Conservation (phyloP, 1,140 invertebrate genomes). For the Hycleus cichorii region DNA sequence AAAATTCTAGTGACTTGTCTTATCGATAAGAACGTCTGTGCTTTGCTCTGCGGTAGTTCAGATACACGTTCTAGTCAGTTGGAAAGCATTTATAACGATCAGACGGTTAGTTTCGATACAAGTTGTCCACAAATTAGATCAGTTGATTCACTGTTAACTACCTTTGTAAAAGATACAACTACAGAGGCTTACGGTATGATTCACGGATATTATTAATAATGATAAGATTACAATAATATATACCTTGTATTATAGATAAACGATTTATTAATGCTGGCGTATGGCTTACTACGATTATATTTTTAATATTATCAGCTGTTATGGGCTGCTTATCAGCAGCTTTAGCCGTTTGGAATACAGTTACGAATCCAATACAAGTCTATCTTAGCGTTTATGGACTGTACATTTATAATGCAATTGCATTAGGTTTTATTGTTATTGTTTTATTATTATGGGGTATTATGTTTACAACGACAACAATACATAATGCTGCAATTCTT, state of each 20-base stretch:
- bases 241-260: background rate
- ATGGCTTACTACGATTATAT: constrained; percentile 29
- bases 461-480: constrained; percentile 5
- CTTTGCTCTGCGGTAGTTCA: constrained; percentile 8
- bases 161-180: background rate
- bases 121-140: background rate
- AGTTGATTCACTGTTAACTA: background rate
- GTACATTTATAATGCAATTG: constrained; percentile 22
- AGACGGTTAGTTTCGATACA: background rate
- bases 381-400: constrained; percentile 25
- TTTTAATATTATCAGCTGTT: constrained; percentile 23
- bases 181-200: background rate
- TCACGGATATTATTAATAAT: background rate
- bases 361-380: constrained; percentile 25
- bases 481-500: constrained; percentile 13
- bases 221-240: background rate
- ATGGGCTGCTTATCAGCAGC: constrained; percentile 21
- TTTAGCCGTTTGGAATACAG: constrained; percentile 28
- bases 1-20: constrained; percentile 16
- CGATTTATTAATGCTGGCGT: constrained; percentile 30
- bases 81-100: background rate
- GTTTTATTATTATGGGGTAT: constrained; percentile 18
- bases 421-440: constrained; percentile 6
- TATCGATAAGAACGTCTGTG: constrained; percentile 18
- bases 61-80: background rate